Conservation (phyloP, 2,888 invertebrate species). For the Drosophila borealis region DNA sequence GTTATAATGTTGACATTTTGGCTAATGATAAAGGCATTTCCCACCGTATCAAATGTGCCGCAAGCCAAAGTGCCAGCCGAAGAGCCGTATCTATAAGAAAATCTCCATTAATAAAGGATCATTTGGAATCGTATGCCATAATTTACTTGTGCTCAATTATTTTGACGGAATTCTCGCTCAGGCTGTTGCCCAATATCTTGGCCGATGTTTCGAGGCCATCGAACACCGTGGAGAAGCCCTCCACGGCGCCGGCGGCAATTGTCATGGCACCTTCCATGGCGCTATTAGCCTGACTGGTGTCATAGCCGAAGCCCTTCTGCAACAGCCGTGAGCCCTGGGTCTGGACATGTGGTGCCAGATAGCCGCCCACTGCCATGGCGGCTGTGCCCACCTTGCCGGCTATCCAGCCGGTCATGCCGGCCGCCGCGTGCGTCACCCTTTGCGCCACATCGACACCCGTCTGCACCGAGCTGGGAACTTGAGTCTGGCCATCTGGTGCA, state of each 20-base stretch:
- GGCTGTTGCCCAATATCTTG: conserved; percentile 87
- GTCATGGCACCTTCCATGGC: conserved; percentile 87
- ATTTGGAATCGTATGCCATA: no score
- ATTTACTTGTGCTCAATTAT: conserved; percentile 90
- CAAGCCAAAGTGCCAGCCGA: conserved; percentile 88
- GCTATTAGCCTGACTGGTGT: conserved; percentile 86
- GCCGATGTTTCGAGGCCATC: conserved; percentile 90
- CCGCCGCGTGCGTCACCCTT: conserved; percentile 88
- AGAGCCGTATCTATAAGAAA: conserved; percentile 87
- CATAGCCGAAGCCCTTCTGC: conserved; percentile 86
- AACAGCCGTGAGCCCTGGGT: conserved; percentile 87
- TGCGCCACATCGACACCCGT: conserved; percentile 88
- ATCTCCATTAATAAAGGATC: background rate
- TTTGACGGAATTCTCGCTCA: conserved; percentile 90
- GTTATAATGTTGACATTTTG: conserved; percentile 88
- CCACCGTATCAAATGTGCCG: conserved; percentile 89
- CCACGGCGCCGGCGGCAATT: conserved; percentile 90
- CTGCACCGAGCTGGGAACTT: conserved; percentile 86
- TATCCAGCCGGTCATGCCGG: conserved; percentile 88
- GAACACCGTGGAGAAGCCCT: conserved; percentile 90
- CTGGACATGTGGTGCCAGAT: conserved; percentile 89
- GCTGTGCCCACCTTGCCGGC: conserved; percentile 88
- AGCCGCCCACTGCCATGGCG: conserved; percentile 88
- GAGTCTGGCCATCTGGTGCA: conserved; percentile 84
- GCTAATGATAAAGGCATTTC: conserved; percentile 89